Evolutionary conservation across 2,888 invertebrate species (phyloP).

Genomic region (Melinaea marsaeus): DNA sequence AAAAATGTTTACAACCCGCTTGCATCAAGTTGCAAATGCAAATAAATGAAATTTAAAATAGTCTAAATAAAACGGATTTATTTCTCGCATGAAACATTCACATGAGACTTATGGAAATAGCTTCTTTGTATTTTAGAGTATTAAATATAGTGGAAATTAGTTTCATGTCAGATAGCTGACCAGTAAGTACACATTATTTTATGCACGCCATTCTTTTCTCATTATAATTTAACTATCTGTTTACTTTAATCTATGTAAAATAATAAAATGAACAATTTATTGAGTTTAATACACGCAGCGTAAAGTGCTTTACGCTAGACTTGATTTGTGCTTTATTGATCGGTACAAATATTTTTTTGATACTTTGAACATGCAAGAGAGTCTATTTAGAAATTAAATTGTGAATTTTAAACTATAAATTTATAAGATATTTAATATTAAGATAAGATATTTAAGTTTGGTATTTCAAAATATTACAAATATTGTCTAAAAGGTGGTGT

Average conservation of each 20-base stretch:
- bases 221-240: constrained; percentile 40
- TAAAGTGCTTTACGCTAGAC: background rate
- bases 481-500: too few relatives aligned
- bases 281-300: background rate
- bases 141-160: constrained; percentile 77
- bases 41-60: constrained; percentile 70
- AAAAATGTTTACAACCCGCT: too few relatives aligned
- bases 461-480: too few relatives aligned
- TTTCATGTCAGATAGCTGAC: constrained; percentile 72
- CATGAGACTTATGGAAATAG: constrained; percentile 76
- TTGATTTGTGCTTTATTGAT: background rate
- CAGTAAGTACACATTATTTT: constrained; percentile 59
- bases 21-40: constrained; percentile 38
- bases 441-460: too few relatives aligned
- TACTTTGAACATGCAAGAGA: too few relatives aligned
- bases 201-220: constrained; percentile 57
- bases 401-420: too few relatives aligned
- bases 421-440: too few relatives aligned
- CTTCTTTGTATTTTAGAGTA: constrained; percentile 75
- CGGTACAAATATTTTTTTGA: background rate
- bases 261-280: background rate
- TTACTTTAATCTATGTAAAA: constrained; percentile 23
- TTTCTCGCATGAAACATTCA: constrained; percentile 74
- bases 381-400: too few relatives aligned
- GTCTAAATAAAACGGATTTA: constrained; percentile 68